Percentiles rank a stretch among this genome's conserved stretches.
Conservation (phyloP, 2,797 vertebrate genomes). For the Botia kubotai region DNA sequence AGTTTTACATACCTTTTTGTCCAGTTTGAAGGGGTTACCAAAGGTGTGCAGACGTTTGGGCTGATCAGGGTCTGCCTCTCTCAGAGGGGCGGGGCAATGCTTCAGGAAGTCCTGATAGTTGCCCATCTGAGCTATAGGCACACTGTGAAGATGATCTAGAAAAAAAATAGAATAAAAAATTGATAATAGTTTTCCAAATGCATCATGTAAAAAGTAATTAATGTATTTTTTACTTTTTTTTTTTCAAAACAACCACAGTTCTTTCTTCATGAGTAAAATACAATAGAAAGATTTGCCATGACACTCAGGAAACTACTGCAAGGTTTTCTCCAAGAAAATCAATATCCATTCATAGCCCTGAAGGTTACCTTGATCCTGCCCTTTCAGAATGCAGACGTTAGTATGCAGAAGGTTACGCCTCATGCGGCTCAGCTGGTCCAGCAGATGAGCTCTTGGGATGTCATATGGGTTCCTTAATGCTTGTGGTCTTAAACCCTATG, state of each 20-base stretch:
- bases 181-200: not conserved
- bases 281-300: not conserved
- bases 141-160: slow-evolving; percentile 93
- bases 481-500: slow-evolving; percentile 92
- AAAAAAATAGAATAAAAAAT: not conserved
- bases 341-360: slow-evolving; percentile 5
- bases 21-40: slow-evolving; percentile 98
- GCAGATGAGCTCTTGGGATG: slow-evolving; percentile 90
- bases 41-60: slow-evolving; percentile 96
- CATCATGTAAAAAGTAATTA: not conserved
- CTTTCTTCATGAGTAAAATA: not conserved
- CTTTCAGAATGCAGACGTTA: slow-evolving; percentile 78
- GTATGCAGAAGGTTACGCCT: slow-evolving; percentile 92
- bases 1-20: slow-evolving; percentile 89
- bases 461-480: slow-evolving; percentile 94
- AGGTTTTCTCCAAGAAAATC: not conserved
- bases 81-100: slow-evolving; percentile 89
- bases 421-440: slow-evolving; percentile 97
- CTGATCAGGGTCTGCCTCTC: slow-evolving; percentile 96
- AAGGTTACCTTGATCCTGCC: slow-evolving; percentile 91
- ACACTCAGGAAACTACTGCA: not conserved
- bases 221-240: not conserved
- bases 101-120: slow-evolving; percentile 99
- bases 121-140: slow-evolving; percentile 97
- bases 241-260: not conserved